Evolutionary conservation across 2,888 invertebrate species (phyloP), one percentile per base, ranked within the genome.

Genomic region (Kuschelorhynchus macadamiae): DNA sequence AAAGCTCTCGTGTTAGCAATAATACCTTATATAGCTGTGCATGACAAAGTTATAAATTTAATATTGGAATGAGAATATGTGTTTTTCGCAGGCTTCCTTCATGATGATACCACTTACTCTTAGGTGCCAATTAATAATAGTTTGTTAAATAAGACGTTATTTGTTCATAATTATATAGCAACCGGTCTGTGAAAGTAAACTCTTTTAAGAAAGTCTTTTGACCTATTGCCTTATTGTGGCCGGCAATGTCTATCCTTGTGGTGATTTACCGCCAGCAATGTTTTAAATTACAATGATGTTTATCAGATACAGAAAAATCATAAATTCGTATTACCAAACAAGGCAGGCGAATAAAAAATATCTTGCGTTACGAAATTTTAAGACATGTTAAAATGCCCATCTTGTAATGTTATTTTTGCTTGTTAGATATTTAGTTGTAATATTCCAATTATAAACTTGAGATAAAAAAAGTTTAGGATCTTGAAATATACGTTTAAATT

Each of bases 191-290:
- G 60, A 60, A 60, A 60, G 60, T 60, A 60, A 41, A 60, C 17
- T 30, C 60, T 36, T n/a, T n/a, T 30, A 60, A 50, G 60, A 60
- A 60, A 60, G 60, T 55, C 49, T 42, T 60, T 60, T 60, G 60
- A 60, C 60, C 60, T 60, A 49, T 60, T 60, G 50, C 60, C 60
- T 60, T 49, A 50, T 60, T 16, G 16, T 49, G 18, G n/a, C 17
- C 12, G 36, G 33, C 46, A 14, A 25, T 21, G 59, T 59, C 59
- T 46, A 59, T 46, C 25, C 57, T 20, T 2, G 7, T 49, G 59
- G 59, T 21, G 36, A 18, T 59, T 49, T 59, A 59, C 46, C 36
- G 59, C 14, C 30, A 30, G 30, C 30, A n/a, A 11, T 20, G 46
- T 9, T 17, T 20, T 20, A 20, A 20, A 20, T 46, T 46, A 46